Conservation (phyloP, 2,113 vertebrate species). For the Tragelaphus scriptus region DNA sequence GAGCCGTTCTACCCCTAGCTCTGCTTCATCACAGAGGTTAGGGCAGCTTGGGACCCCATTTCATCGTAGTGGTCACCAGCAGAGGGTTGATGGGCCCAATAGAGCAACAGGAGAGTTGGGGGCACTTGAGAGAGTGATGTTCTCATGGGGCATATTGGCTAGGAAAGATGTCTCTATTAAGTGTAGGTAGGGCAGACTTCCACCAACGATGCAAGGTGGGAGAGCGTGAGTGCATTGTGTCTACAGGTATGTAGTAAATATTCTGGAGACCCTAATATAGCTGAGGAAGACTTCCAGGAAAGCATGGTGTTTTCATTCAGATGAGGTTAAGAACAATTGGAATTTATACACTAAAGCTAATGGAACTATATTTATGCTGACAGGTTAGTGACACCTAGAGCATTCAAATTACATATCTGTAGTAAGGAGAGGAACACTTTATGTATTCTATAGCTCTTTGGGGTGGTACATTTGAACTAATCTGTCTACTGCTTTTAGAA, state of each 20-base stretch:
- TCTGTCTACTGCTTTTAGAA: not conserved
- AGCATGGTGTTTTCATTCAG: not conserved
- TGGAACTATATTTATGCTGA: not conserved
- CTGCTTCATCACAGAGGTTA: not conserved
- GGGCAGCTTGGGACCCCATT: not conserved
- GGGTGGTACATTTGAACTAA: not conserved
- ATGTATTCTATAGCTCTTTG: not conserved
- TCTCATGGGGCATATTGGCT: not conserved
- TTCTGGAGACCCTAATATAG: not conserved
- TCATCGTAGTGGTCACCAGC: not conserved
- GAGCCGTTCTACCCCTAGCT: not conserved
- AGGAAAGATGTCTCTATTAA: not conserved
- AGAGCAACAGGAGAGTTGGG: not conserved
- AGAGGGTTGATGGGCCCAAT: not conserved
- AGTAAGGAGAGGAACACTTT: not conserved
- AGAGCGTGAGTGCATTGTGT: not conserved
- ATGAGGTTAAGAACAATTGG: not conserved
- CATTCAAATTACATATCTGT: not conserved
- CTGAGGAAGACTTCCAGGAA: not conserved
- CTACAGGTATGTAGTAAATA: not conserved
- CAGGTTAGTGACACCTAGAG: not conserved
- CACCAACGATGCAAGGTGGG: not conserved
- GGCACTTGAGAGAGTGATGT: not conserved
- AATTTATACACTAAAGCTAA: not conserved
- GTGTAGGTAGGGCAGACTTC: not conserved